Base-by-base conservation (phyloP, 1,140 invertebrate genomes). In the Drosophila pseudoobscura region DNA sequence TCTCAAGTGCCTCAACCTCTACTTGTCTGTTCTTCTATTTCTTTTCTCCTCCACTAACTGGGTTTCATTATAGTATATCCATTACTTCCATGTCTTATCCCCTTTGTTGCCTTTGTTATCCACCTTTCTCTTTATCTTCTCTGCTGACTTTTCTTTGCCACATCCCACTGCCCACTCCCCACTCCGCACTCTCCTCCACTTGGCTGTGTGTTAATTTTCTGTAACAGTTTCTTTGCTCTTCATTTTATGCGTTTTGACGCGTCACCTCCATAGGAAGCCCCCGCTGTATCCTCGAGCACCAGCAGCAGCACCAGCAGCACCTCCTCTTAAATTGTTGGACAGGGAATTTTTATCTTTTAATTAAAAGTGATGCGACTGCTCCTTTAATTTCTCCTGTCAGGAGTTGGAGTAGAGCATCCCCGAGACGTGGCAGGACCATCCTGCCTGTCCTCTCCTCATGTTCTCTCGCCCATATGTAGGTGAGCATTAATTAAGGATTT, bases 281-380 rank as follows among this genome's bases (percentile, higher is more conserved):
- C 20, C 41, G 5, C 2, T 8, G 43, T 11, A 26, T 9, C 35
- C 44, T 20, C 1, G 20, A 20, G 20, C 20, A 20, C 20, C 20
- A 20, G 20, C 20, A 20, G 1, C 7, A 20, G 2, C 20, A 20
- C 20, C 20, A 20, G 20, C 20, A 20, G 1, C 7, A 49, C 43
- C 51, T 44, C 41, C 29, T 63, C 59, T 58, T 74, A 56, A 51
- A 73, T 47, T 29, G 61, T 66, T 60, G 69, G 63, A 66, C 75
- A 78, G 72, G 63, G 83, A 75, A 82, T 82, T 75, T 85, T 87
- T 85, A 85, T 85, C 82, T 82, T 85, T 85, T 88, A 85, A 85
- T 85, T 85, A 88, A 85, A 85, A 88, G 61, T 82, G 83, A 71
- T 80, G 78, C 74, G 70, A 54, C 75, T 69, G 56, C 70, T 63